A percentile compares a stretch with the other conserved stretches of the same genome.
Conservation (phyloP, 53 echinoderm and acorn worm genomes). For the Luidia sarsii region DNA sequence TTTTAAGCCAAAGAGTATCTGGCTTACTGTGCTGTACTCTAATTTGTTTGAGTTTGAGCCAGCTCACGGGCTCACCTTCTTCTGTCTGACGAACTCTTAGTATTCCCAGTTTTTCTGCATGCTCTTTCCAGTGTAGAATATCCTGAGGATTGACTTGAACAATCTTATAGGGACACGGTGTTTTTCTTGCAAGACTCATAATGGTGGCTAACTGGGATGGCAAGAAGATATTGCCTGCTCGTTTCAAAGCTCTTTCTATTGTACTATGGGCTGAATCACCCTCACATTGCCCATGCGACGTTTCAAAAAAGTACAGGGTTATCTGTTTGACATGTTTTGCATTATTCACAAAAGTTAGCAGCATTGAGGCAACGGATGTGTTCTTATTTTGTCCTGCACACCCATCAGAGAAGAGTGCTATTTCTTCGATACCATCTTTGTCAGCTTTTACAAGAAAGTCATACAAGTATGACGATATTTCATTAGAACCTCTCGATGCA, state of each 20-base stretch:
- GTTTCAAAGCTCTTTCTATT: conserved; percentile 28
- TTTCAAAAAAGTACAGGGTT: conserved; percentile 35
- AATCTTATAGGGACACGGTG: conserved; percentile 5
- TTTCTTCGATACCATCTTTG: conserved; percentile 30
- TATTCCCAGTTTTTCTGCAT: conserved; percentile 15
- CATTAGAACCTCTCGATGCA: conserved; percentile 55
- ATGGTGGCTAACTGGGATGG: conserved; percentile 43
- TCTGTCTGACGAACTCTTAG: conserved; percentile 41
- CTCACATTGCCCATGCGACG: conserved; percentile 51
- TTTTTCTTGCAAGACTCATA: conserved; percentile 25
- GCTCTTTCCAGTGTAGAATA: conserved; percentile 45
- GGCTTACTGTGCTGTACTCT: conserved; percentile 22
- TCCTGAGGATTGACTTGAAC: conserved; percentile 43
- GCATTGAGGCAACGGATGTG: conserved; percentile 25
- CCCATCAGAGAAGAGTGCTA: conserved; percentile 47
- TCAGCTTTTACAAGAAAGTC: conserved; percentile 49
- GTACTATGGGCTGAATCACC: conserved; percentile 50
- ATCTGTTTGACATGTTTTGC: conserved; percentile 25
- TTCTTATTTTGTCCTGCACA: conserved; percentile 47
- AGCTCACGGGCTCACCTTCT: conserved; percentile 36
- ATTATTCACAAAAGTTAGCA: conserved; percentile 24
- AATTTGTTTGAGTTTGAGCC: conserved; percentile 42
- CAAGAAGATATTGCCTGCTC: conserved; percentile 4
- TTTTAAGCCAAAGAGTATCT: conserved; percentile 24
- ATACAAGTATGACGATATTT: conserved; percentile 60